These are phyloP conservation scores for Trichonephila inaurata DNA, from an alignment of 1,140 invertebrate species.

Conservation along the genomic window DNA sequence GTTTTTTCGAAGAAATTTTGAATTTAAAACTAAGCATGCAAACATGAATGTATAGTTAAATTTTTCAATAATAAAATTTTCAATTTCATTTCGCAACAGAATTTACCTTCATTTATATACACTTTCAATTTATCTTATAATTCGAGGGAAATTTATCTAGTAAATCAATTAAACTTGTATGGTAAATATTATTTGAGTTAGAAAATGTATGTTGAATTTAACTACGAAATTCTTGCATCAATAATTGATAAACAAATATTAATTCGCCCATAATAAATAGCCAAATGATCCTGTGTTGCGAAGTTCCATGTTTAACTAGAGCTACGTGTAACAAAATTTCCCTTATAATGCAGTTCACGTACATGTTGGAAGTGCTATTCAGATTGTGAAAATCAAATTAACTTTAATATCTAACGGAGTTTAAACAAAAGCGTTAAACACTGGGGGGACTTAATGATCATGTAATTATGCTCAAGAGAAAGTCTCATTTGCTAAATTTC, in stretches of 20 bases:
- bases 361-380: neutral
- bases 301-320: neutral
- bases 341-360: neutral
- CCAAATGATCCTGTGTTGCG: neutral
- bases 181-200: too few species aligned
- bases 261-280: constrained; percentile 10
- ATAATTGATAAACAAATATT: neutral
- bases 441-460: constrained; percentile 33
- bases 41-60: too few species aligned
- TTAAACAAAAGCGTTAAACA: constrained; percentile 37
- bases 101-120: too few species aligned
- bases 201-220: too few species aligned
- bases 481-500: constrained; percentile 39
- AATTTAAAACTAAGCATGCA: too few species aligned
- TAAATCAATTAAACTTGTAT: too few species aligned
- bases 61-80: too few species aligned
- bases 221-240: neutral
- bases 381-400: constrained; percentile 43
- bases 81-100: too few species aligned
- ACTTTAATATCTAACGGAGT: neutral
- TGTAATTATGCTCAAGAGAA: constrained; percentile 39
- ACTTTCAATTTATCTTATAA: too few species aligned
- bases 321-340: neutral
- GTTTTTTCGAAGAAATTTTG: too few species aligned
- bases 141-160: too few species aligned